Evolutionary conservation across 2,113 vertebrate species (phyloP), one percentile per base, ranked within the genome.

Genomic region (Oreochromis spilurus): DNA sequence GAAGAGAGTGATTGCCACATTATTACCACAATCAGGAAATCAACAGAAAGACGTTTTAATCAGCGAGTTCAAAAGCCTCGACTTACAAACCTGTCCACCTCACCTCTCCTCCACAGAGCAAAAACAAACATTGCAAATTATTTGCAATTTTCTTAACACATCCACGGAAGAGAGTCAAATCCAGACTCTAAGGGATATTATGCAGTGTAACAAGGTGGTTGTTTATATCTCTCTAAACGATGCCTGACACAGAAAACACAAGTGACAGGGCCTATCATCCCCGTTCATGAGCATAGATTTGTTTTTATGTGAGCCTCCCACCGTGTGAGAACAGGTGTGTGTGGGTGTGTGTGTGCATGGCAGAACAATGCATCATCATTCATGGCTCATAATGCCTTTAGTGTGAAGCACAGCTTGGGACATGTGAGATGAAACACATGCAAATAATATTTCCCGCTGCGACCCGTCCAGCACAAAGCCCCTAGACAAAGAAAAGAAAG

Each of bases 1-100:
- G 78, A 79, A 81, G 77, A 81, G 82, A 88, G 26, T 79, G 84
- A 89, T 67, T 87, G 83, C 75, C 54, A 81, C 52, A 52, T 92
- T 78, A 89, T 91, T 75, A 43, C 55, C 21, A 52, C 84, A 16
- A 79, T 89, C 83, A 84, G 40, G 62, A 87, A 90, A 87, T 82
- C 83, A 78, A 34, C 36, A 16, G n/a, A 81, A 75, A 87, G 50
- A 58, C 21, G 4, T 58, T 83, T 79, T 52, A 16, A 83, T 26
- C n/a, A n/a, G 58, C 79, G 34, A 10, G 4, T 79, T 75, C 24
- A 38, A 50, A 83, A 82, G 55, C 54, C 75, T n/a, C 9, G 13
- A 38, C 31, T 34, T 53, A 29, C 38, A 19, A 48, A 78, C 16
- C 3, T 26, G 16, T 48, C 14, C 48, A 43, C 29, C 72, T 81